Evolutionary conservation across 2,797 vertebrate genomes (phyloP).

Genomic region (Lates japonicus): DNA sequence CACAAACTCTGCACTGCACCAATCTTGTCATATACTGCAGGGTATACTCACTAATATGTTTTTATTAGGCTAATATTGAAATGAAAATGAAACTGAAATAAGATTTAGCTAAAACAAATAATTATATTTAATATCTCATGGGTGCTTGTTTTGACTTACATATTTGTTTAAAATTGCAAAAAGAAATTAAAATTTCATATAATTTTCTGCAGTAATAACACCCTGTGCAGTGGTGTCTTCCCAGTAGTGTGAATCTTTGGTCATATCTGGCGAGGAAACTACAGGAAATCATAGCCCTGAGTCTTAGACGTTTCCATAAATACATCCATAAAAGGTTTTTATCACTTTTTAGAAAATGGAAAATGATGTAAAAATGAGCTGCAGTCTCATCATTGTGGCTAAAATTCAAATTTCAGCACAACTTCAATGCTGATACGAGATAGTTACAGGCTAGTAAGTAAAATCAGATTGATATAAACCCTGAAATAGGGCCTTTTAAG

Average conservation of each 20-base stretch:
- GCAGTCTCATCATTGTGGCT: not conserved
- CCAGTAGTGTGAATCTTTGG: no score
- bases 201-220: not conserved
- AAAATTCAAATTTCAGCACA: not conserved
- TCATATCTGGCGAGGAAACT: not conserved
- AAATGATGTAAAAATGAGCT: not conserved
- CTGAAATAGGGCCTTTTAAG: not conserved
- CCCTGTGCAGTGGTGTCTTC: no score
- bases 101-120: not conserved
- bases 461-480: not conserved
- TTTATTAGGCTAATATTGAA: not conserved
- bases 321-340: no score
- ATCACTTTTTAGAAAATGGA: not conserved
- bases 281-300: no score
- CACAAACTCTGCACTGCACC: constrained; percentile 4
- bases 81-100: not conserved
- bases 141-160: not conserved
- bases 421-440: not conserved
- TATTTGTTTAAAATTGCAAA: not conserved
- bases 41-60: not conserved
- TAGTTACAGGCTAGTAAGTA: not conserved
- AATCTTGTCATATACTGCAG: not conserved
- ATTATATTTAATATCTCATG: no score
- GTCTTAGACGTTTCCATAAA: no score
- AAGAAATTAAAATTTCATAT: not conserved